Percentiles rank a stretch among this genome's conserved stretches.
phyloP scores from a whole-genome alignment of 2,888 invertebrate genomes.

The Epinotia nisella region DNA sequence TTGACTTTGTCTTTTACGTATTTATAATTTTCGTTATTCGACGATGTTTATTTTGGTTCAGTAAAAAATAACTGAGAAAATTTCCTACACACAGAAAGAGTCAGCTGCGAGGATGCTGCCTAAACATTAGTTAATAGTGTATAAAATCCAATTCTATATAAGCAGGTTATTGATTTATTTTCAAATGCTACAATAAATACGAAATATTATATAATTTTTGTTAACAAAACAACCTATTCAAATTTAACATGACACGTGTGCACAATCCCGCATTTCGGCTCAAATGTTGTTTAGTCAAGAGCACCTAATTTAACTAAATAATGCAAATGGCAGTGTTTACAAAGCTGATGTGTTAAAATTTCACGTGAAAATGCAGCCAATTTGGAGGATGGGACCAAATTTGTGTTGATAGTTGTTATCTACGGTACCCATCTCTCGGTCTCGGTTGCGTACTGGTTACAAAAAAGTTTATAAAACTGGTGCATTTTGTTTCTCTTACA shows the following conservation, averaged over 20 bases:
- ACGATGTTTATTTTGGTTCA: conserved; percentile 48
- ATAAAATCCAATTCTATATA: no score
- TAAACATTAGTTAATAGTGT: background rate
- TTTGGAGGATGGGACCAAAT: conserved; percentile 79
- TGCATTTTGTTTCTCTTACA: background rate
- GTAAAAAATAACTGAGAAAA: conserved; percentile 6
- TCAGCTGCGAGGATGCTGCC: background rate
- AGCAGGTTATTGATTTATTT: background rate
- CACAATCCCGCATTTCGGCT: no score
- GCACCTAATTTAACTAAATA: conserved; percentile 46
- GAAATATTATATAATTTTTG: background rate
- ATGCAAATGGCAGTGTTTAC: conserved; percentile 62
- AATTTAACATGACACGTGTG: background rate
- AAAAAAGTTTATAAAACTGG: conserved; percentile 52
- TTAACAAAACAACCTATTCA: background rate
- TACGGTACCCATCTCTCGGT: conserved; percentile 72
- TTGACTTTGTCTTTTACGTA: conserved; percentile 69
- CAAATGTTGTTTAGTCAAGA: conserved; percentile 31
- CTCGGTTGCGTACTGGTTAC: conserved; percentile 64
- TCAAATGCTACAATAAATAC: background rate
- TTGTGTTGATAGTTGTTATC: conserved; percentile 80
- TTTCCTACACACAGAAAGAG: background rate
- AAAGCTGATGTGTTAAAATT: conserved; percentile 73
- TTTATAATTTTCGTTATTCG: conserved; percentile 64
- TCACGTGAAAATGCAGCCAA: conserved; percentile 79